phyloP scores from a whole-genome alignment of 2,113 vertebrate species.

The Oncorhynchus keta region DNA sequence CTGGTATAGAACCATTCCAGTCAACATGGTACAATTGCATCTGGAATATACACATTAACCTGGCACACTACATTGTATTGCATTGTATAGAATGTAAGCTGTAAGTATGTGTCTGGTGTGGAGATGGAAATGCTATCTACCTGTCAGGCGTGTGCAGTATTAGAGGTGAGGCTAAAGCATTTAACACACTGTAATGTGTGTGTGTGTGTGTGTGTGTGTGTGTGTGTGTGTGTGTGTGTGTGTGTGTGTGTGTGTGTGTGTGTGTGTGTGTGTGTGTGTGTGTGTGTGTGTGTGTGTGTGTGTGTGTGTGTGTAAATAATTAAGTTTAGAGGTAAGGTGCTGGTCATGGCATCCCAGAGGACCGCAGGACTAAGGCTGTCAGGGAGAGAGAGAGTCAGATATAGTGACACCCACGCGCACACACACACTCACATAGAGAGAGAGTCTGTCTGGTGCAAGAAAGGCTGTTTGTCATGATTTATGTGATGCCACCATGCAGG shows the following conservation, averaged over 20 bases:
- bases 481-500: conserved; percentile 36
- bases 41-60: not conserved
- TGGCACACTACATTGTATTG: too few relatives aligned
- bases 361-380: not conserved
- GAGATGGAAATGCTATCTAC: not conserved
- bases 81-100: too few relatives aligned
- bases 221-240: not conserved
- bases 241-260: conserved; percentile 24
- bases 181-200: not conserved
- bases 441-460: not conserved
- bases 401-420: not conserved
- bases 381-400: not conserved
- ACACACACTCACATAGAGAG: conserved; percentile 15
- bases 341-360: conserved; percentile 33
- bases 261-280: not conserved
- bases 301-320: conserved; percentile 43
- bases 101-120: not conserved
- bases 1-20: conserved; percentile 34
- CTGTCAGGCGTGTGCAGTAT: not conserved
- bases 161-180: conserved; percentile 15
- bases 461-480: conserved; percentile 31
- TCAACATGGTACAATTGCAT: not conserved
- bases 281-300: too few relatives aligned
- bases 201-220: too few relatives aligned
- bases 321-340: conserved; percentile 40